Evolutionary conservation across 2,113 vertebrate species (phyloP).

Genomic region (Podarcis muralis): DNA sequence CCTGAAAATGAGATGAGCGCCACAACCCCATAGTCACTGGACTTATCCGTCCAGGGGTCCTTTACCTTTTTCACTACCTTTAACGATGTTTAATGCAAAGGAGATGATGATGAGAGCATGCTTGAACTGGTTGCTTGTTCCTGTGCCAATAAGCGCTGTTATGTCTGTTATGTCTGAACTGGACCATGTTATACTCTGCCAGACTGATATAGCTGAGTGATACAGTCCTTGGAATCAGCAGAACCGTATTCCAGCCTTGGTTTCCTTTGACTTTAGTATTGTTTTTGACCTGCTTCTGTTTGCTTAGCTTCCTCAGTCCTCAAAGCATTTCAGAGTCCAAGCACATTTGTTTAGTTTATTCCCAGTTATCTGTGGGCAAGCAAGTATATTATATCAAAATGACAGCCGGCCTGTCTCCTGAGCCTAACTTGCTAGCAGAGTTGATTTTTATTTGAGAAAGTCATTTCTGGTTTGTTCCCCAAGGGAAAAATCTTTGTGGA

Average conservation of each 20-base stretch:
- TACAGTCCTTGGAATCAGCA: background rate
- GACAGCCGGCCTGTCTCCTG: background rate
- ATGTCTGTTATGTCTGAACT: background rate
- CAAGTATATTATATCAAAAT: slow-evolving; percentile 10
- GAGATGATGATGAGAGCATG: background rate
- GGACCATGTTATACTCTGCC: background rate
- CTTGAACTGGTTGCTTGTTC: background rate
- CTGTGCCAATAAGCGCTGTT: background rate
- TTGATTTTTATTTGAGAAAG: slow-evolving; percentile 40
- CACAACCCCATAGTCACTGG: too few species aligned
- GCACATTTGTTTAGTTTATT: background rate
- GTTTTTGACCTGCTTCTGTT: slow-evolving; percentile 42
- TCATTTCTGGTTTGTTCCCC: slow-evolving; percentile 22
- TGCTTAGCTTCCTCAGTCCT: slow-evolving; percentile 14
- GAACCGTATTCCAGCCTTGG: background rate
- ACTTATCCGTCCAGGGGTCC: too few species aligned
- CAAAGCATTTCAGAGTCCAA: slow-evolving; percentile 3
- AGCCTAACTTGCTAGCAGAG: background rate
- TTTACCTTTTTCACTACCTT: too few species aligned
- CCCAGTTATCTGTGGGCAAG: slow-evolving; percentile 2
- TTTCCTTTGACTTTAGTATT: background rate
- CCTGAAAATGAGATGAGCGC: too few species aligned
- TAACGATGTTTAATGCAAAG: background rate
- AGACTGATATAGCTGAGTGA: background rate
- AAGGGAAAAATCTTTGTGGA: background rate